These are phyloP conservation scores for Leistus spinibarbis DNA, from an alignment of 2,888 invertebrate genomes.

Conservation along the genomic window DNA sequence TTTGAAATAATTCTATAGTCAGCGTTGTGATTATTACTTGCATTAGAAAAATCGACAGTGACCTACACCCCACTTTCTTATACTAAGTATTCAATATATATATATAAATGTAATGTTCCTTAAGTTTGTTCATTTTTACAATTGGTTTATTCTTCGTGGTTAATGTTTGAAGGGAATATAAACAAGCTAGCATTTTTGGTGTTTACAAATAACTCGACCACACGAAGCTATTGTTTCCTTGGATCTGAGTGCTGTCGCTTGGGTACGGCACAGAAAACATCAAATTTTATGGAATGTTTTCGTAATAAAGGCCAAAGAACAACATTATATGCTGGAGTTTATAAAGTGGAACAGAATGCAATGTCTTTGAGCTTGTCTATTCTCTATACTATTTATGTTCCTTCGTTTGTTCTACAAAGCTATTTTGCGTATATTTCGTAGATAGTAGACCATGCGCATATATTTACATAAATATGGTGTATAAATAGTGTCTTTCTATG, in stretches of 20 bases:
- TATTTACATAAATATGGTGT: neutral
- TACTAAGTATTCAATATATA: no score
- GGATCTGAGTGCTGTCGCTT: slow-evolving; percentile 1
- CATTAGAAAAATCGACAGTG: no score
- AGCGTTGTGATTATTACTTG: no score
- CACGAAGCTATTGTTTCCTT: slow-evolving; percentile 27
- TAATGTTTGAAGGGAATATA: slow-evolving; percentile 22
- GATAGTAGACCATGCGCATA: neutral
- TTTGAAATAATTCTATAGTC: no score
- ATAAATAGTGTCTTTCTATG: neutral
- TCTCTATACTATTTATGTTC: slow-evolving; percentile 30
- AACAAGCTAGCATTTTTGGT: slow-evolving; percentile 11
- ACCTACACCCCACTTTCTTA: no score
- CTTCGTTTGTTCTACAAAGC: neutral
- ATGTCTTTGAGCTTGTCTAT: slow-evolving; percentile 16
- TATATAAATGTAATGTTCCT: no score
- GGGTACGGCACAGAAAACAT: slow-evolving; percentile 19
- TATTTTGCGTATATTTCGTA: neutral
- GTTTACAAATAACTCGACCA: slow-evolving; percentile 10
- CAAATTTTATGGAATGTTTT: slow-evolving; percentile 37
- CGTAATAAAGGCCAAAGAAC: slow-evolving; percentile 34
- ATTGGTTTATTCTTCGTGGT: neutral
- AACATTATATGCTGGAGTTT: slow-evolving; percentile 37
- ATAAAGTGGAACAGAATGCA: slow-evolving; percentile 35
- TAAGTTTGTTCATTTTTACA: no score